These are phyloP conservation scores for Dasysyrphus tricinctus DNA, from an alignment of 2,888 invertebrate genomes.

Conservation along the genomic window DNA sequence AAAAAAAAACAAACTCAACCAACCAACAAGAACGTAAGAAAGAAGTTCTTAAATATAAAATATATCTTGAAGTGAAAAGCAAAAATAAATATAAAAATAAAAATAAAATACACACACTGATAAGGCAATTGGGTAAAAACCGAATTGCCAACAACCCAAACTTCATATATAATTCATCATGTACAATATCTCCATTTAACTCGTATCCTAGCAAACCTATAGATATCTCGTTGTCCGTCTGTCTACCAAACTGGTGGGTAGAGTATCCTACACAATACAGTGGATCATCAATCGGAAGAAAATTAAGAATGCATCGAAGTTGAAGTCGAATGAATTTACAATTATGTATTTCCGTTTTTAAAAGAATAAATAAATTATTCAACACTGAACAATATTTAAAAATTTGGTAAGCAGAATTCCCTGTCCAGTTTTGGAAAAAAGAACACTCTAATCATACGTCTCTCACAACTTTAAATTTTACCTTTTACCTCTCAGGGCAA, in stretches of 20 bases:
- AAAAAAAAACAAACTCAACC: background rate
- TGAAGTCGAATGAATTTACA: background rate
- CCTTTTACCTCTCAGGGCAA: too few species aligned
- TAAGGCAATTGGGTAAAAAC: constrained; percentile 29
- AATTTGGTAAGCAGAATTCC: too few species aligned
- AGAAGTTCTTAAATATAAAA: constrained; percentile 45
- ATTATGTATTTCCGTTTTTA: background rate
- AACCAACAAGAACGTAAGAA: constrained; percentile 21
- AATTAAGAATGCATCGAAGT: background rate
- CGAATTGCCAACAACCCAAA: constrained; percentile 60
- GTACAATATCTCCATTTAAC: constrained; percentile 16
- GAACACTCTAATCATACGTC: too few species aligned
- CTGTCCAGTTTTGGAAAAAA: too few species aligned
- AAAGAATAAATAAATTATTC: background rate
- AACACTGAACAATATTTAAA: too few species aligned
- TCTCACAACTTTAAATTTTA: too few species aligned
- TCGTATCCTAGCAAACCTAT: background rate
- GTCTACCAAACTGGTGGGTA: background rate
- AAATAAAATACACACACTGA: constrained; percentile 13
- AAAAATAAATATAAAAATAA: constrained; percentile 27
- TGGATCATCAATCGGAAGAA: background rate
- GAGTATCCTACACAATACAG: background rate
- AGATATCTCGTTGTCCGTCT: background rate
- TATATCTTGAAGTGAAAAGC: constrained; percentile 13
- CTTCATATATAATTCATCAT: constrained; percentile 56